phyloP scores from a whole-genome alignment of 2,113 vertebrate genomes.

The Microtus ochrogaster region DNA sequence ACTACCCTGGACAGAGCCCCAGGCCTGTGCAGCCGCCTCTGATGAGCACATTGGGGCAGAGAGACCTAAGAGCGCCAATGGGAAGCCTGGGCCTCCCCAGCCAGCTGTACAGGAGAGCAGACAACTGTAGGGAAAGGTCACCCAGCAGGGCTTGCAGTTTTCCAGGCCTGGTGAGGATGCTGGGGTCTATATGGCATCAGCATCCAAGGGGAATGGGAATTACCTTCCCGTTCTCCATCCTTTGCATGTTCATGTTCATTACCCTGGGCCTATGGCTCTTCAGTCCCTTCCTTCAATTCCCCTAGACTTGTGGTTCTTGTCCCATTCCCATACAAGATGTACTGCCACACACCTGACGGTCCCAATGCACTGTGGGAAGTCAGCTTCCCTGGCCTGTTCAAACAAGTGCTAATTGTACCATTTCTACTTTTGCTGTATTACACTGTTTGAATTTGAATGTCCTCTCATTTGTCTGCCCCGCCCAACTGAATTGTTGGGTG shows the following conservation, averaged over 20 bases:
- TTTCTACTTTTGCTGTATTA: not conserved
- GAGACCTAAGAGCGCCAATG: not conserved
- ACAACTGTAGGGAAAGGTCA: not conserved
- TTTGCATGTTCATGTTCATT: not conserved
- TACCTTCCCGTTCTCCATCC: not conserved
- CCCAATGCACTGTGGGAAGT: not conserved
- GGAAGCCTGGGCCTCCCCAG: not conserved
- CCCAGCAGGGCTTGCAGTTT: not conserved
- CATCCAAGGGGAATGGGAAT: not conserved
- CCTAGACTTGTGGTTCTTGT: not conserved
- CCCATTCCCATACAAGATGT: not conserved
- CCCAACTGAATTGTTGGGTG: not conserved
- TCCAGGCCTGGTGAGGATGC: not conserved
- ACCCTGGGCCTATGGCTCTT: not conserved
- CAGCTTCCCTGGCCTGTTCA: not conserved
- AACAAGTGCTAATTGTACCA: not conserved
- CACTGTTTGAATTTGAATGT: not conserved
- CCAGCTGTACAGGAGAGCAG: not conserved
- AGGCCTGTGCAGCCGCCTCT: not conserved
- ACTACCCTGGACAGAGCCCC: slow-evolving; percentile 69
- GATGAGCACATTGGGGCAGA: not conserved
- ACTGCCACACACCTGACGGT: no score
- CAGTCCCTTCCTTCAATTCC: not conserved
- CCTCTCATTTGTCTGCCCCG: not conserved
- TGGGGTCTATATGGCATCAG: not conserved